A percentile compares a stretch with the other conserved stretches of the same genome.
phyloP scores from a whole-genome alignment of 2,797 vertebrate genomes.

The Diglossa cyanea region DNA sequence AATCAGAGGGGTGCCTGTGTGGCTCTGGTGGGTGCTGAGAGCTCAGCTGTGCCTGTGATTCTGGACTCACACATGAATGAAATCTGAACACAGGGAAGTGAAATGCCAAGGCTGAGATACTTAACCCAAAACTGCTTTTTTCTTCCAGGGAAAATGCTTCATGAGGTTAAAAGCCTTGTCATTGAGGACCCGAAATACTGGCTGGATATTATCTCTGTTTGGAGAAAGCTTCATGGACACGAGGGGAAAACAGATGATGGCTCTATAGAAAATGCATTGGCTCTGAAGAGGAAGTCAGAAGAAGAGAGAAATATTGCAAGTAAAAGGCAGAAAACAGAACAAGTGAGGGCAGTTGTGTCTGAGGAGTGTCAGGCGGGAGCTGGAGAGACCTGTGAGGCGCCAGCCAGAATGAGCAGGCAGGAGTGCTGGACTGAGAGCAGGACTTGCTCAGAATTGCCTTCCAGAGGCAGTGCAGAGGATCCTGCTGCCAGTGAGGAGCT shows the following conservation, averaged over 20 bases:
- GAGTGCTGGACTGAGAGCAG: neutral
- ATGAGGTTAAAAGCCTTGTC: slow-evolving; percentile 77
- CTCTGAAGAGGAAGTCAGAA: slow-evolving; percentile 61
- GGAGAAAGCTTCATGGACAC: slow-evolving; percentile 68
- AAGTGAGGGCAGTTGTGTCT: neutral
- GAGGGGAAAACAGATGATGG: neutral
- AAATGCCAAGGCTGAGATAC: neutral
- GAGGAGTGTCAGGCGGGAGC: neutral
- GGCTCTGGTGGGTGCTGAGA: neutral
- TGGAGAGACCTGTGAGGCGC: neutral
- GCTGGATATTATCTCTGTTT: slow-evolving; percentile 73
- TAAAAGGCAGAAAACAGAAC: slow-evolving; percentile 62
- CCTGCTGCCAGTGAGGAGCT: neutral
- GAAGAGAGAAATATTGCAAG: neutral
- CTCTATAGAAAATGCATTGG: neutral
- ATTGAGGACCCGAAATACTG: slow-evolving; percentile 74
- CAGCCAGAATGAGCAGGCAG: neutral
- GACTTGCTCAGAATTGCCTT: neutral
- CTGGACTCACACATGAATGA: neutral
- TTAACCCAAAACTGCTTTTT: neutral
- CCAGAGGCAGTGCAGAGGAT: neutral
- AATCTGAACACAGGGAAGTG: neutral
- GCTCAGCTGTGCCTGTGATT: neutral
- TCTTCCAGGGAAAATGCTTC: slow-evolving; percentile 67
- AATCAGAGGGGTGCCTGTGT: neutral